phyloP scores from a whole-genome alignment of 2,888 invertebrate species.

The Fragum whitleyi region DNA sequence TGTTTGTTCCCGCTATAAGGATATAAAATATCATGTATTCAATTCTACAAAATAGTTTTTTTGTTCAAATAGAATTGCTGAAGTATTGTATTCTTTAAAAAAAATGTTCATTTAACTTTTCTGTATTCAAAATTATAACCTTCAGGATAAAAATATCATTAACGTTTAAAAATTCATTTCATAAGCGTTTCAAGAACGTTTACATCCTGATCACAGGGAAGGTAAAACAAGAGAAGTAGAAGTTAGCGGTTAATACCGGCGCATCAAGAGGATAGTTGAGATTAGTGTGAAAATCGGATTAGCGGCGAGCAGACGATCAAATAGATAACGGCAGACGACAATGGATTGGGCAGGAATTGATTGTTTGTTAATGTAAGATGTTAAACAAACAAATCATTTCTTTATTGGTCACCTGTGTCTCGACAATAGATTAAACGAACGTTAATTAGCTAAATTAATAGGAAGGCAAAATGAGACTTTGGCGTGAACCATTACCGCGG shows the following conservation, averaged over 20 bases:
- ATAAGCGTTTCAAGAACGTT: no score
- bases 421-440: not conserved
- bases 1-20: no score
- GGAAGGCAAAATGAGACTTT: not conserved
- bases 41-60: no score
- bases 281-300: slow-evolving; percentile 25
- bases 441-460: not conserved
- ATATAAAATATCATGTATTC: no score
- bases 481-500: no score
- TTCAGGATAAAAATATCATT: no score
- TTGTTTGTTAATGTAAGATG: slow-evolving; percentile 10
- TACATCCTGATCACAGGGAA: no score
- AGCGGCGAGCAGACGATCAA: slow-evolving; percentile 29
- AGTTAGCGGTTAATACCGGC: not conserved
- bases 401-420: slow-evolving; percentile 25
- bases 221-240: not conserved
- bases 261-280: slow-evolving; percentile 3
- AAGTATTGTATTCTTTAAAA: no score
- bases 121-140: no score
- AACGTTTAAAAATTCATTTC: no score
- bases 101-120: no score
- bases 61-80: no score
- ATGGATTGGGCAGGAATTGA: slow-evolving; percentile 36
- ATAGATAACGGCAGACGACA: slow-evolving; percentile 27
- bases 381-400: slow-evolving; percentile 17